Conservation (phyloP, 2,888 invertebrate species). For the Cantharis rustica region DNA sequence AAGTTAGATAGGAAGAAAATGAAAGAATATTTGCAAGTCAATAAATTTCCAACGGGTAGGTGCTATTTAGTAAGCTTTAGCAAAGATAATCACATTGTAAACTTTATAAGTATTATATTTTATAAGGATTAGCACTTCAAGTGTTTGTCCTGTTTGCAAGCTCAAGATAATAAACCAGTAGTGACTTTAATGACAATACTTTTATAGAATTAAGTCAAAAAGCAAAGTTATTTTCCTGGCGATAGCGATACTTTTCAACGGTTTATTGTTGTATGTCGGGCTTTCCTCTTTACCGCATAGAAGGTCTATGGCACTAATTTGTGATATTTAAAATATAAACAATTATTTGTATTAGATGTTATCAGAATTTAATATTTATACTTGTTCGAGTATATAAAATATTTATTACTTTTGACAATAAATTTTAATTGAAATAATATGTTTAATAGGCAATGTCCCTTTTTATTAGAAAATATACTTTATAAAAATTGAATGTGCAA, state of each 20-base stretch:
- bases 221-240: slow-evolving; percentile 27
- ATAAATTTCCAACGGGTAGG: slow-evolving; percentile 30
- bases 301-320: slow-evolving; percentile 43
- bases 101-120: slow-evolving; percentile 30
- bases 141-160: slow-evolving; percentile 26
- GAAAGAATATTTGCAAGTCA: slow-evolving; percentile 12
- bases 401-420: slow-evolving; percentile 43
- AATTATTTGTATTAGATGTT: slow-evolving; percentile 28
- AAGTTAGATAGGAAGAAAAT: neutral
- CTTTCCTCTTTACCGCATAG: slow-evolving; percentile 38
- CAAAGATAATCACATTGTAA: slow-evolving; percentile 49
- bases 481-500: slow-evolving; percentile 6
- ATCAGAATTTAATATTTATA: slow-evolving; percentile 28
- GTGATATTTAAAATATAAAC: slow-evolving; percentile 40
- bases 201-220: slow-evolving; percentile 28
- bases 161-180: slow-evolving; percentile 25
- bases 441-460: slow-evolving; percentile 34
- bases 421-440: slow-evolving; percentile 35
- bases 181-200: slow-evolving; percentile 31
- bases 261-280: slow-evolving; percentile 22
- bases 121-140: slow-evolving; percentile 21
- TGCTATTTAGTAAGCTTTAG: slow-evolving; percentile 50
- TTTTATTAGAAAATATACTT: slow-evolving; percentile 42
- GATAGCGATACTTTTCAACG: slow-evolving; percentile 12
- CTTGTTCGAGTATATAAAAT: slow-evolving; percentile 31